Evolutionary conservation across 2,113 vertebrate species (phyloP), one percentile per base, ranked within the genome.

Genomic region (Brachionichthys hirsutus): DNA sequence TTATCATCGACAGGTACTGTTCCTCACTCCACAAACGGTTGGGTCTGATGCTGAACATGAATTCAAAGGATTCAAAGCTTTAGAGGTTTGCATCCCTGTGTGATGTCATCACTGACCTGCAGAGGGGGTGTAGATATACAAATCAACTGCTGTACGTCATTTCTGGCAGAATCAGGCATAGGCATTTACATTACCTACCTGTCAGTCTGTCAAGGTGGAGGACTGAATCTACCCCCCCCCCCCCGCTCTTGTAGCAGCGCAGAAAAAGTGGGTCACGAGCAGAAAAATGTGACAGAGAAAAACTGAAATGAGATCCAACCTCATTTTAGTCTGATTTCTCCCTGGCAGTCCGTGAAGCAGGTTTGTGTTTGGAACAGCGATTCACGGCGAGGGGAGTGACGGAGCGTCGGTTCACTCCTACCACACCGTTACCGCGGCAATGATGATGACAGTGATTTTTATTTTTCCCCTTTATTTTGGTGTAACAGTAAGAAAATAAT

Each of bases 1-100:
- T 98, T 79, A 98, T 98, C 91, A 98, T 98, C 64, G 96, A 98
- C 95, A 97, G 96, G 94, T 95, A 92, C 82, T 34, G 74, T 56
- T 64, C 43, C 7, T 57, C 54, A 49, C 2, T 70, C 13, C 42
- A 17, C 47, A 64, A n/a, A 44, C 51, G 48, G 9, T 17, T 70
- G 1, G 45, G 44, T 15, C 42, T n/a, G 42, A 44, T 8, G 42
- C 42, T 44, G 24, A 30, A 30, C 24, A 30, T 8, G 24, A 30
- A 8, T 30, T 30, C 5, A 30, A 30, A 30, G 24, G 24, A 30
- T 6, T 30, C 24, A 30, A 30, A 30, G 24, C 5, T 30, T 30
- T 30, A 30, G 5, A 30, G 24, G 8, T 30, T 30, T 30, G 24
- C 24, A 30, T 4, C 24, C 8, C 24, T 2, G 24, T 30, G 24